These are phyloP conservation scores for Probosciger aterrimus DNA, from an alignment of 2,113 vertebrate species.

Conservation along the genomic window DNA sequence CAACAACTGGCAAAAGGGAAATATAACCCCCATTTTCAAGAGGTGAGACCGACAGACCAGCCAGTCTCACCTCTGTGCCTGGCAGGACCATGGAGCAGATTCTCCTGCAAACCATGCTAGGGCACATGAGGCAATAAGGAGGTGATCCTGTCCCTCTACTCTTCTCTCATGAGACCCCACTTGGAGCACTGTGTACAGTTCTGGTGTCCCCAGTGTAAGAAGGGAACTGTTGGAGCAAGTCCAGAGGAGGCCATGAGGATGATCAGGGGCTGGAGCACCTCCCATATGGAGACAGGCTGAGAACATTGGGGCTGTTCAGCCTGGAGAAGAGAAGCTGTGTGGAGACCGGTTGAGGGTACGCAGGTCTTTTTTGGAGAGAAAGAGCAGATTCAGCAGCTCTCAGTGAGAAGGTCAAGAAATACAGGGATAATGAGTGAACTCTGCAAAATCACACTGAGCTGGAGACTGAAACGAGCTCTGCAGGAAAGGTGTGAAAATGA, in stretches of 20 bases:
- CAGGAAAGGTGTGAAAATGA: background rate
- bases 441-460: background rate
- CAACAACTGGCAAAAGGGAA: background rate
- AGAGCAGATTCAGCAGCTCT: background rate
- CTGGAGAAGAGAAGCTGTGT: background rate
- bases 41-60: background rate
- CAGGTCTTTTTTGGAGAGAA: background rate
- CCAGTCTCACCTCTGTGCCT: background rate
- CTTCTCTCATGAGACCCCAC: background rate
- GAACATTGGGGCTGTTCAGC: background rate
- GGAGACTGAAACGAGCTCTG: background rate
- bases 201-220: background rate
- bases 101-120: background rate
- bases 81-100: background rate
- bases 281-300: background rate
- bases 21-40: background rate
- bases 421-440: background rate
- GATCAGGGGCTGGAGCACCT: background rate
- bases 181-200: background rate
- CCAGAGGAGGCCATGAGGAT: background rate
- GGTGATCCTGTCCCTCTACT: background rate
- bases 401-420: background rate
- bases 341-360: fast-evolving
- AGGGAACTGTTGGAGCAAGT: background rate
- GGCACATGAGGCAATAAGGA: background rate